Percentiles rank a stretch among this genome's conserved stretches.
Conservation (phyloP, 2,888 invertebrate genomes). For the Pristionchus entomophagus region DNA sequence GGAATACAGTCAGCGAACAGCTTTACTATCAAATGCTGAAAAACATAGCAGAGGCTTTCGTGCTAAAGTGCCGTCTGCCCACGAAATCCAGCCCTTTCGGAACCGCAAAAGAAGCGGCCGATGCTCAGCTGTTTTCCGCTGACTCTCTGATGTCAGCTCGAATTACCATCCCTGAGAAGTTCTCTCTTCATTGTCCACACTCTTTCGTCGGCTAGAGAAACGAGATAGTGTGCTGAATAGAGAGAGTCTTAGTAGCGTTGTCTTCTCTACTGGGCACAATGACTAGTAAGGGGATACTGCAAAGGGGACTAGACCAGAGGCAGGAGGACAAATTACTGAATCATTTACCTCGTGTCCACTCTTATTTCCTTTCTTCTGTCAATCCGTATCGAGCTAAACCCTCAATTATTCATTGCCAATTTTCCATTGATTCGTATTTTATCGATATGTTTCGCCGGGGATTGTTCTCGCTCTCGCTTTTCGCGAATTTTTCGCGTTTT, state of each 20-base stretch:
- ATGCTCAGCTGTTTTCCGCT: too few species aligned
- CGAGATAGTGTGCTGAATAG: too few species aligned
- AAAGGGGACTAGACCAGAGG: background rate
- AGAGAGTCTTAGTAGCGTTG: too few species aligned
- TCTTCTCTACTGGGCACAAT: background rate
- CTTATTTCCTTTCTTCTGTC: background rate
- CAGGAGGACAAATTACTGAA: conserved; percentile 17
- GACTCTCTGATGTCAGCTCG: too few species aligned
- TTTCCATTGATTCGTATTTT: background rate
- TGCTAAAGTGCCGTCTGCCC: background rate
- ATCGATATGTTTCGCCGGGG: background rate
- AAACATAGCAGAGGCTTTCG: too few species aligned
- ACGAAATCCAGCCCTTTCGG: background rate
- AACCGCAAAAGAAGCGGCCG: background rate
- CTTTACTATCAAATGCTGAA: too few species aligned
- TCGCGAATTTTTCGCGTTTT: background rate
- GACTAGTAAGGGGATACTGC: background rate
- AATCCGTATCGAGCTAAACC: too few species aligned
- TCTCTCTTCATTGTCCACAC: background rate
- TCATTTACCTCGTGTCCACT: background rate
- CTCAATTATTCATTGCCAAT: background rate
- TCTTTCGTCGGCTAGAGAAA: too few species aligned
- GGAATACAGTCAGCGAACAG: too few species aligned
- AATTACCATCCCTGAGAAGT: too few species aligned
- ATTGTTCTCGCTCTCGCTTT: background rate